Base-by-base conservation (phyloP, 2,113 vertebrate species). In the Chaetorhynchus papuensis region DNA sequence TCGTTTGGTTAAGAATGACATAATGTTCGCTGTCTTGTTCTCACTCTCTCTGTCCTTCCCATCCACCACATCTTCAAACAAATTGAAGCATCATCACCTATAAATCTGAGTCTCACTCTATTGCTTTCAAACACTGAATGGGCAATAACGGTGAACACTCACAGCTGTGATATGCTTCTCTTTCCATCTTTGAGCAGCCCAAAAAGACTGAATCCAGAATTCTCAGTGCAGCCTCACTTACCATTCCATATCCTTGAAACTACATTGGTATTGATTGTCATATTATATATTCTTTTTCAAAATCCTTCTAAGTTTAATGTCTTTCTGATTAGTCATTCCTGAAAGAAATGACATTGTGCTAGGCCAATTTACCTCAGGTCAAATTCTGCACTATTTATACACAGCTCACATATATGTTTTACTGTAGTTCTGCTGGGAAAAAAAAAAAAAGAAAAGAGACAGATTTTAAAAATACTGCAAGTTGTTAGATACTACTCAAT, bases 81-180 rank as follows among this genome's bases (percentile, higher is more conserved):
- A 63, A 68, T 18, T 30, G 57, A 87, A 66, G 20, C 6, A 42
- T 16, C 53, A 31, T 42, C 33, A 54, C 39, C 8, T n/a, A 2
- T 20, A 44, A 10, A 35, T n/a, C 11, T 42, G n/a, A 56, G 15
- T 52, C 37, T 54, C 18, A 54, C 47, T 53, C 7, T 19, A 50
- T 11, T 64, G 27, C 14, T 77, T 68, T 45, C 49, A 60, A 59
- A 56, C 9, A 76, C 1, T 30, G 44, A 89, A 81, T 24, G n/a
- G 44, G 9, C 2, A 0, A 8, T 7, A 59, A 52, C 0, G 0
- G 13, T 22, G 76, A 49, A 7, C 74, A 64, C 8, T 10, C 8
- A 39, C 4, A 33, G 11, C 21, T 82, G 30, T 50, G 10, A 4
- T 26, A 64, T 21, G 14, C 20, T 27, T 64, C 10, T 49, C 37